These are phyloP conservation scores for Cepphus grylle DNA, from an alignment of 2,113 vertebrate genomes.

Conservation along the genomic window DNA sequence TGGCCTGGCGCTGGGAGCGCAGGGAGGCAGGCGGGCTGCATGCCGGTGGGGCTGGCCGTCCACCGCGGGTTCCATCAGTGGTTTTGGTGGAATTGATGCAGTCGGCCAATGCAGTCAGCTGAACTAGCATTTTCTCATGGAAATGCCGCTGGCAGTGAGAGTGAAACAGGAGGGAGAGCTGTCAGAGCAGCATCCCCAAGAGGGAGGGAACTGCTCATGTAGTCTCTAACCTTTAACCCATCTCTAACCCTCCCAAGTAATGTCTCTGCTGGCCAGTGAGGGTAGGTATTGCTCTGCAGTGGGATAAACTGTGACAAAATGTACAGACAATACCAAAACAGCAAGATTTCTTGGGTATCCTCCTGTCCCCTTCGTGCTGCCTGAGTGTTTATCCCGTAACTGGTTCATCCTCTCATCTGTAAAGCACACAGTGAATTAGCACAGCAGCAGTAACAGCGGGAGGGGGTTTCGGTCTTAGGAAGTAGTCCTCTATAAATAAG, in stretches of 20 bases:
- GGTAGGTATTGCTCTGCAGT: background rate
- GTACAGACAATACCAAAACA: background rate
- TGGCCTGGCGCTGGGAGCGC: background rate
- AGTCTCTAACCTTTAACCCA: background rate
- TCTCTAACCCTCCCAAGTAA: background rate
- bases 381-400: background rate
- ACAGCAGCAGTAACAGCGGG: background rate
- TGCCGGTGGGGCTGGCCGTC: background rate
- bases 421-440: background rate
- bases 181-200: background rate
- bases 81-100: background rate
- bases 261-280: background rate
- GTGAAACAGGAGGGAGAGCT: background rate
- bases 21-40: background rate
- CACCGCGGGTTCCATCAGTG: accelerated
- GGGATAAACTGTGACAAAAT: background rate
- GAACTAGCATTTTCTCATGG: background rate
- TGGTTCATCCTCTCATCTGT: background rate
- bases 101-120: background rate
- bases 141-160: background rate
- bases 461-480: background rate
- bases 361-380: background rate
- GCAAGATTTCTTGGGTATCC: background rate
- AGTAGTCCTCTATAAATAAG: background rate
- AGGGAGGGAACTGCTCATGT: background rate